Evolutionary conservation across 2,113 vertebrate species (phyloP), one percentile per base, ranked within the genome.

Genomic region (Desmodus rotundus): DNA sequence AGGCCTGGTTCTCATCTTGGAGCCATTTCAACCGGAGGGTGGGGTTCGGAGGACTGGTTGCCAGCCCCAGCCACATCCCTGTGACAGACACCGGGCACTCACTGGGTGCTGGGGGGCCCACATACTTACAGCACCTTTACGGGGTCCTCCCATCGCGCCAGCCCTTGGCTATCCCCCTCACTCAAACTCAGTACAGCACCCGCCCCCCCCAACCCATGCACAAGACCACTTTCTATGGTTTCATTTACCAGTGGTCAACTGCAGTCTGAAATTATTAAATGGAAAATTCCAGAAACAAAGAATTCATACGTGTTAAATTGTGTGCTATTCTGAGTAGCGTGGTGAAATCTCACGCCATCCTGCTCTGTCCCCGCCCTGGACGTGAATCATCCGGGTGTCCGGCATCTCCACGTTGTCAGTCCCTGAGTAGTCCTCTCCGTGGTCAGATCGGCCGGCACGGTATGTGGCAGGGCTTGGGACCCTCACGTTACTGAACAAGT

Each of bases 1-100:
- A 86, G 70, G 50, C 83, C 93, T 89, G 54, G 83, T 72, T 92
- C 84, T 93, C 47, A 2, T 82, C 63, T 91, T 83, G 76, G 78
- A 94, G 86, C 36, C 43, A 36, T 54, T 94, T 91, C 70, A 58
- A 84, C 50, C 74, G 3, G 15, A 80, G 86, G 43, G 1, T 0
- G 20, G 31, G 13, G 54, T 11, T 73, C 73, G 1, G 22, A 56
- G 68, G 67, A 22, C 78, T 43, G 28, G 58, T 4, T 13, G 68
- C 82, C 95, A 92, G 19, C 11, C 50, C 67, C 7, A 4, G 91
- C 73, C 83, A n/a, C 0, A 0, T 22, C 19, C 33, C 2, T 16
- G 22, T 22, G 61, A 61, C 56, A 78, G 87, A 72, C 17, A 17
- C 36, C 0, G 47, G 84, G 47, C 26, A 0, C n/a, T 86, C 38